Base-by-base conservation (phyloP, 2,113 vertebrate species). In the Oncorhynchus mykiss region DNA sequence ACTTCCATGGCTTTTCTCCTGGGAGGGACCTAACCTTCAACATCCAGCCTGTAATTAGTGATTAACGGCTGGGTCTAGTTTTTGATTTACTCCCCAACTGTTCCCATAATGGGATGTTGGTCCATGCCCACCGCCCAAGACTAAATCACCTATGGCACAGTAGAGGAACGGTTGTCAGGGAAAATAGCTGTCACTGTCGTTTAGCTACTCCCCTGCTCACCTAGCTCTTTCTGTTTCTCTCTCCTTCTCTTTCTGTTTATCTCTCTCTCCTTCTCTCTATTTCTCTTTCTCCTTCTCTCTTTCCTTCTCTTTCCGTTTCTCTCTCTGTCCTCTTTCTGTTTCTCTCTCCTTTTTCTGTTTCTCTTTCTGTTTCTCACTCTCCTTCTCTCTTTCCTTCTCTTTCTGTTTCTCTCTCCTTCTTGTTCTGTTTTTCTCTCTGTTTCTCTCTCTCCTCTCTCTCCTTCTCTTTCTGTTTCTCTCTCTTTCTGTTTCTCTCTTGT, bases 61-160 rank as follows among this genome's bases (percentile, higher is more conserved):
- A 89, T 92, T 90, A 91, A 90, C 80, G 83, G 45, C n/a, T 5
- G 64, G 62, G 48, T 54, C 60, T 48, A 76, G 76, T 70, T 78
- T 90, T 88, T 90, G 89, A 89, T 89, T 91, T 87, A 88, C 88
- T 87, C 76, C 51, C 74, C 66, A 76, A 70, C 72, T 48, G 72
- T 77, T 80, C 73, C 81, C 78, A 77, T 84, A 81, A 80, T 68
- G 75, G 78, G 84, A 87, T 79, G 78, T 68, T 82, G 82, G 82
- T 80, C 83, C 70, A 54, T 82, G 79, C 83, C 80, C 81, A 76
- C 67, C 2, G 75, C 12, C 20, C 67, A 77, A 82, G 85, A 54
- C 78, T 89, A 90, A 91, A 91, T 89, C 82, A 88, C 80, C 87
- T 78, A 74, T 62, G n/a, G 20, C 59, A n/a, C 84, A 85, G 82